These are phyloP conservation scores for Octodon degus DNA, from an alignment of 2,113 vertebrate species.

Conservation along the genomic window DNA sequence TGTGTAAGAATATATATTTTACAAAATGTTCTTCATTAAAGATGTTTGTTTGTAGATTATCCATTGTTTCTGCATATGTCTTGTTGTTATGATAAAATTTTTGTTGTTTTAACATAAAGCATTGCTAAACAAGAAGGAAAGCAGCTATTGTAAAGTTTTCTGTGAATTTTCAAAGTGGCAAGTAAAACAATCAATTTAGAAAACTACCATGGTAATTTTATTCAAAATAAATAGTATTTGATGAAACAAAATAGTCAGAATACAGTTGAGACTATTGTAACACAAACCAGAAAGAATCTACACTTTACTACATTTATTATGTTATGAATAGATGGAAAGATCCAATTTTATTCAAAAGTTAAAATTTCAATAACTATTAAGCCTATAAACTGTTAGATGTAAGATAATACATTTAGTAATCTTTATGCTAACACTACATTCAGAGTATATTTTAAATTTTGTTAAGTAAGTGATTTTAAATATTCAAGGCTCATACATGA, in stretches of 20 bases:
- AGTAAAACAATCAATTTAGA: neutral
- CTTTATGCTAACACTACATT: neutral
- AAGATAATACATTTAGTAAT: neutral
- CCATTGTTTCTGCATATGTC: neutral
- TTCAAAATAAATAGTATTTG: neutral
- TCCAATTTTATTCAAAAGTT: neutral
- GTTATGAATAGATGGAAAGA: neutral
- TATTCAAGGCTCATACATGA: neutral
- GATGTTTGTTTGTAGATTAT: neutral
- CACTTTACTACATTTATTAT: too few relatives aligned
- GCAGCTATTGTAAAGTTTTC: neutral
- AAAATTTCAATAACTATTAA: constrained; percentile 29
- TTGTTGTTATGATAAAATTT: neutral
- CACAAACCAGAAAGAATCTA: neutral
- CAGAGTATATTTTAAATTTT: constrained; percentile 43
- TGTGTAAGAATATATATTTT: neutral
- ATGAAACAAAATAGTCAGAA: constrained; percentile 28
- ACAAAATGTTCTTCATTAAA: neutral
- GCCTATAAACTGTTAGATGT: neutral
- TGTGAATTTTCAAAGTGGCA: neutral
- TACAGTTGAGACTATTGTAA: neutral
- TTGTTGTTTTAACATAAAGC: neutral
- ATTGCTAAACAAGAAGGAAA: neutral
- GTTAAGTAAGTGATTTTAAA: constrained; percentile 15
- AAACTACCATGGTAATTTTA: neutral